These are phyloP conservation scores for Nasonia giraulti DNA, from an alignment of 1,140 invertebrate species.

Conservation along the genomic window DNA sequence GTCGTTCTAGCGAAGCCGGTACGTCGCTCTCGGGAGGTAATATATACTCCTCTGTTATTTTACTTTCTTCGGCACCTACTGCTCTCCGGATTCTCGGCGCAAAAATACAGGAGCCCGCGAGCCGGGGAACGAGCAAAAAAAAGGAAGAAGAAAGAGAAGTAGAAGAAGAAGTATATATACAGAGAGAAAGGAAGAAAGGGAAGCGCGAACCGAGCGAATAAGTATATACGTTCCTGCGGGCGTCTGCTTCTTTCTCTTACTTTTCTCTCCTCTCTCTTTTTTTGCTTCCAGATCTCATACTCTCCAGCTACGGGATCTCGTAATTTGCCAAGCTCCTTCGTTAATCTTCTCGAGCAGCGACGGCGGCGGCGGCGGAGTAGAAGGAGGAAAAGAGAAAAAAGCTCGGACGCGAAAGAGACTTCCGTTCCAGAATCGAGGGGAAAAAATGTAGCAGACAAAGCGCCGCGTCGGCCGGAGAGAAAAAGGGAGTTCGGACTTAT, in stretches of 20 bases:
- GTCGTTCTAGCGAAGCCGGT: constrained; percentile 34
- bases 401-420: constrained; percentile 42
- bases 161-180: background rate
- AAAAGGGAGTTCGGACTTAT: constrained; percentile 42
- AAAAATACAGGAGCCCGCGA: constrained; percentile 55
- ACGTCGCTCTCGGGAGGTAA: constrained; percentile 16
- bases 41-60: constrained; percentile 39
- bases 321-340: constrained; percentile 55
- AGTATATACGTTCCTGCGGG: constrained; percentile 45
- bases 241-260: constrained; percentile 24
- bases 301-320: constrained; percentile 36
- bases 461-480: background rate
- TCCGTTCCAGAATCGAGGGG: constrained; percentile 47
- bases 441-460: constrained; percentile 51
- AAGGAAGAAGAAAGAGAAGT: constrained; percentile 9
- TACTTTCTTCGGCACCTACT: constrained; percentile 46
- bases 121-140: background rate
- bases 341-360: constrained; percentile 48
- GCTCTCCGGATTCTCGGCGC: constrained; percentile 40
- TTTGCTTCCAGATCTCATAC: background rate
- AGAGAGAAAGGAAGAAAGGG: background rate
- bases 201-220: constrained; percentile 46
- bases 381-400: constrained; percentile 41
- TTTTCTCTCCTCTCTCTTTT: background rate
- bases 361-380: background rate